Percentiles rank a stretch among this genome's conserved stretches.
Evolutionary conservation across 2,888 invertebrate species (phyloP).

Genomic region (Drosophila nr. fundita): DNA sequence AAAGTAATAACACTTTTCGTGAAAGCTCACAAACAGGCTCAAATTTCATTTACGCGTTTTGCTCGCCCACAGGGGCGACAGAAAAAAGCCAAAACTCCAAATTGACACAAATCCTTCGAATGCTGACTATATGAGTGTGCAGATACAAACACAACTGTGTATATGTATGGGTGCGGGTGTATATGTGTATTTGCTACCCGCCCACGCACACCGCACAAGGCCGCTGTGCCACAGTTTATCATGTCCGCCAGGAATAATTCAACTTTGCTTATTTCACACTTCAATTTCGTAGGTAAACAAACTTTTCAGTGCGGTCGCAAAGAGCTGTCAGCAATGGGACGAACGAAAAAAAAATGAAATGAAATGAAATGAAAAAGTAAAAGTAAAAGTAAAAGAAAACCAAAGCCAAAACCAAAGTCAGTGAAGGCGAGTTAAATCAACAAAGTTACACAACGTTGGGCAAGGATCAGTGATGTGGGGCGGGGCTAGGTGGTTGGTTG

Average conservation of each 20-base stretch:
- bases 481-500: not conserved
- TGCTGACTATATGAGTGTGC: constrained; percentile 35
- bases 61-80: constrained; percentile 23
- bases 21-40: constrained; percentile 16
- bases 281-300: constrained; percentile 82
- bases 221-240: constrained; percentile 74
- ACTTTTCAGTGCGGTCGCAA: constrained; percentile 56
- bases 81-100: constrained; percentile 59
- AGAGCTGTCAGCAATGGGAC: constrained; percentile 4
- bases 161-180: not conserved
- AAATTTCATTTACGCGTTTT: constrained; percentile 45
- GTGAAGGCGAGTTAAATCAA: constrained; percentile 65
- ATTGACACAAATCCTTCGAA: constrained; percentile 73
- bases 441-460: constrained; percentile 48
- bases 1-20: constrained; percentile 55
- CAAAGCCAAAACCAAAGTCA: constrained; percentile 41
- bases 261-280: constrained; percentile 82
- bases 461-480: constrained; percentile 1
- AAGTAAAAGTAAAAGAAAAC: constrained; percentile 40
- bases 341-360: not conserved
- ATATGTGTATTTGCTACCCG: constrained; percentile 8
- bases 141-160: not conserved
- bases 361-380: constrained; percentile 7
- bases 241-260: constrained; percentile 83
- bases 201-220: constrained; percentile 22